phyloP scores from a whole-genome alignment of 2,113 vertebrate species.

The Polyodon spathula region DNA sequence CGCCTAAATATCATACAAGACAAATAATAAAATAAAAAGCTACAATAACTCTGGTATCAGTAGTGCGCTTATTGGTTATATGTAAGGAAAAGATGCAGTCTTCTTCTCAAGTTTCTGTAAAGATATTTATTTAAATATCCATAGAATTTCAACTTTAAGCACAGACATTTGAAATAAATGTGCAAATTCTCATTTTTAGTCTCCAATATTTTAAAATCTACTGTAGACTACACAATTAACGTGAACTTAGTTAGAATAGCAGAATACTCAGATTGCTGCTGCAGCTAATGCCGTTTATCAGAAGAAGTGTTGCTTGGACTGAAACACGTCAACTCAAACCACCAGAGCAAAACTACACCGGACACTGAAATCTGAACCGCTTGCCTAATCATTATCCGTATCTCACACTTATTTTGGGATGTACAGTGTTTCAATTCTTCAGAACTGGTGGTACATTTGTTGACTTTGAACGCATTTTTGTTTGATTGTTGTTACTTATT shows the following conservation, averaged over 20 bases:
- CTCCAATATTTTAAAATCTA: conserved; percentile 34
- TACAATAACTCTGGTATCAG: conserved; percentile 70
- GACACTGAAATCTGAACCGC: conserved; percentile 44
- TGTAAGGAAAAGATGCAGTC: conserved; percentile 70
- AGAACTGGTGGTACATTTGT: conserved; percentile 42
- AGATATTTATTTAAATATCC: conserved; percentile 47
- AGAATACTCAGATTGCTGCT: conserved; percentile 50
- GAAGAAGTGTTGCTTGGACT: conserved; percentile 31
- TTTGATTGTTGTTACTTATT: conserved; percentile 13
- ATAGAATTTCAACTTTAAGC: conserved; percentile 56
- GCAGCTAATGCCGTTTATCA: conserved; percentile 41
- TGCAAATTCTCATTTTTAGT: conserved; percentile 60
- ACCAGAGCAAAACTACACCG: conserved; percentile 40
- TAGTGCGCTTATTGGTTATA: conserved; percentile 75
- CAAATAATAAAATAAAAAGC: conserved; percentile 57
- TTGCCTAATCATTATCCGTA: conserved; percentile 40
- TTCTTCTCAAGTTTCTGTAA: conserved; percentile 58
- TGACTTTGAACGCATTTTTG: no score
- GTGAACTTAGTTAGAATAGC: conserved; percentile 39
- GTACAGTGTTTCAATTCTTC: conserved; percentile 38
- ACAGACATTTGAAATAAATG: conserved; percentile 64
- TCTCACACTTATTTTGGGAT: conserved; percentile 41
- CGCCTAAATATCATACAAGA: no score
- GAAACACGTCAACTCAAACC: conserved; percentile 37
- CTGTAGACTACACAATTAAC: conserved; percentile 38